Base-by-base conservation (phyloP, 1,140 invertebrate genomes). In the Caligus rogercresseyi region DNA sequence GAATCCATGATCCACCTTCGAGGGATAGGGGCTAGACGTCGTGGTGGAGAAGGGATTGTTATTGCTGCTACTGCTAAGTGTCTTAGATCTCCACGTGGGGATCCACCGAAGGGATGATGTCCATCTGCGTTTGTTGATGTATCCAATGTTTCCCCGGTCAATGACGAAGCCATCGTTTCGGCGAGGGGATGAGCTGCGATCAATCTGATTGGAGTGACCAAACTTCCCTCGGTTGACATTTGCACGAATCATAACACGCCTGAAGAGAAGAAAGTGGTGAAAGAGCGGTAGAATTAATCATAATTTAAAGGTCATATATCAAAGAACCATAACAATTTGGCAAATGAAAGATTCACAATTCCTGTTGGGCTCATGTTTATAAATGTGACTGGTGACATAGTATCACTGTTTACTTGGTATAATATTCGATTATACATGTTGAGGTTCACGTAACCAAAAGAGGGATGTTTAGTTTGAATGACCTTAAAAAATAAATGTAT, bases 211-310 rank as follows among this genome's bases (percentile, higher is more conserved):
- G 16, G n/a, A 16, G 19, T 60, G 26, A 2, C 24, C 18, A 31
- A 31, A 25, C 19, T 60, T 60, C 16, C 57, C 57, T 20, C 26
- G 21, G 20, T 86, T 81, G 11, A 86, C 79, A 71, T 87, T 81
- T 51, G 84, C 85, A 67, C 84, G 77, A n/a, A 88, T 74, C 70
- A 88, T 87, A 24, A 88, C 86, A 67, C 85, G 70, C 83, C 80
- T 81, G 72, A 63, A 71, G 68, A 65, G 66, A 52, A n/a, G n/a
- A n/a, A n/a, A n/a, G n/a, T n/a, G n/a, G n/a, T n/a, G n/a, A n/a
- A n/a, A n/a, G n/a, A n/a, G n/a, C n/a, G n/a, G n/a, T n/a, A n/a
- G n/a, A n/a, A n/a, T n/a, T n/a, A n/a, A n/a, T n/a, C n/a, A n/a
- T n/a, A n/a, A n/a, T n/a, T n/a, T n/a, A n/a, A n/a, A n/a, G n/a